Conservation (phyloP, 2,888 invertebrate species). For the Carcina quercana region DNA sequence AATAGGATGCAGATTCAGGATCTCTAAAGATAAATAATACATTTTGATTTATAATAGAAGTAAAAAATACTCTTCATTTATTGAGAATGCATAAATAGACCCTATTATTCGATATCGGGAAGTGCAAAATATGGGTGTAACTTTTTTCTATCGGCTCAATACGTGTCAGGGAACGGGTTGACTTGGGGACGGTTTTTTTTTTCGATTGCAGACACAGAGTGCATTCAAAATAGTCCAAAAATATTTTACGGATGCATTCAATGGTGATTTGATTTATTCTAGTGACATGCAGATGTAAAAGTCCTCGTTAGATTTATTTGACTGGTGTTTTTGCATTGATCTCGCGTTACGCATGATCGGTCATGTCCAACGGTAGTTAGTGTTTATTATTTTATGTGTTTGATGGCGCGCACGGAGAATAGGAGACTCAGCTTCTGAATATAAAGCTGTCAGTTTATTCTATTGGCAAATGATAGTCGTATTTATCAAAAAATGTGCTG, state of each 20-base stretch:
- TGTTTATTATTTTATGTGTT: constrained; percentile 48
- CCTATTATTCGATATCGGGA: constrained; percentile 70
- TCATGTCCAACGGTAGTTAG: constrained; percentile 69
- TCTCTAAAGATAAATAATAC: constrained; percentile 74
- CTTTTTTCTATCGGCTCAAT: constrained; percentile 65
- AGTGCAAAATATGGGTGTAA: constrained; percentile 75
- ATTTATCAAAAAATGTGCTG: too few species aligned
- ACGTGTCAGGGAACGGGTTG: constrained; percentile 70
- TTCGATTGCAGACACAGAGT: constrained; percentile 32
- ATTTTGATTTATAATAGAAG: constrained; percentile 73
- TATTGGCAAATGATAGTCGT: too few species aligned
- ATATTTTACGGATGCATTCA: constrained; percentile 72
- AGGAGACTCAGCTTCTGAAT: neutral
- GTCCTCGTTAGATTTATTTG: constrained; percentile 72
- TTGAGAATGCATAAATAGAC: constrained; percentile 73
- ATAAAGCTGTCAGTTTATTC: too few species aligned
- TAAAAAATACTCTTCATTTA: constrained; percentile 73
- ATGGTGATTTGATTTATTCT: constrained; percentile 73
- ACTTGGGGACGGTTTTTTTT: constrained; percentile 58
- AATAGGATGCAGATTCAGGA: constrained; percentile 73
- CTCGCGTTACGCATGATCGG: constrained; percentile 64
- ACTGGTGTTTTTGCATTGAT: constrained; percentile 68
- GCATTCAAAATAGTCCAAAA: constrained; percentile 72
- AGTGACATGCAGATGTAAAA: constrained; percentile 71
- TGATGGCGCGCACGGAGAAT: too few species aligned